Conservation (phyloP, 2,113 vertebrate genomes). For the Lophochroa leadbeateri region DNA sequence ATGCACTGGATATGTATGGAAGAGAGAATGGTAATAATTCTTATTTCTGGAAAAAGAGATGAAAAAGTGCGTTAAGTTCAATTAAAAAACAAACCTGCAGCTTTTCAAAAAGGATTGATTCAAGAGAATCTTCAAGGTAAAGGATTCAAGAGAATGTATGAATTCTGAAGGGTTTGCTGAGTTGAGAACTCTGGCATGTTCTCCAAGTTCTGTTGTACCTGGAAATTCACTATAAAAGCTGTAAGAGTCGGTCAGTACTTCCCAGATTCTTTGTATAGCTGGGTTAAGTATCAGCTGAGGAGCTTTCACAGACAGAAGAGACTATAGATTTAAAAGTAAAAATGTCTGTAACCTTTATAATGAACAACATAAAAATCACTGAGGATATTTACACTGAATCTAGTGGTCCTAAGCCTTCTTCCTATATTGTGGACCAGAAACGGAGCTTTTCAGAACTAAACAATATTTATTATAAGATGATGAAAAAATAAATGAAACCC, state of each 20-base stretch:
- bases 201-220: background rate
- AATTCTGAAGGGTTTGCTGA: background rate
- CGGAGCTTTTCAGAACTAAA: background rate
- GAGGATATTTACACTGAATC: background rate
- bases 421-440: background rate
- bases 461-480: background rate
- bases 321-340: background rate
- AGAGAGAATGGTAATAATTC: background rate
- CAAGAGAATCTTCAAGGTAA: background rate
- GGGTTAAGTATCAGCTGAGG: background rate
- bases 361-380: background rate
- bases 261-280: background rate
- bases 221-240: background rate
- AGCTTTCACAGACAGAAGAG: background rate
- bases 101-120: background rate
- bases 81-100: background rate
- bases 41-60: background rate
- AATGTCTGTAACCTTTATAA: background rate
- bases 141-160: background rate
- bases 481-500: background rate
- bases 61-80: background rate
- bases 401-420: background rate
- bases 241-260: background rate
- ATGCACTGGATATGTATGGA: background rate
- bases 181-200: background rate